Evolutionary conservation across 2,797 vertebrate species (phyloP).

Genomic region (Danio aesculapii): DNA sequence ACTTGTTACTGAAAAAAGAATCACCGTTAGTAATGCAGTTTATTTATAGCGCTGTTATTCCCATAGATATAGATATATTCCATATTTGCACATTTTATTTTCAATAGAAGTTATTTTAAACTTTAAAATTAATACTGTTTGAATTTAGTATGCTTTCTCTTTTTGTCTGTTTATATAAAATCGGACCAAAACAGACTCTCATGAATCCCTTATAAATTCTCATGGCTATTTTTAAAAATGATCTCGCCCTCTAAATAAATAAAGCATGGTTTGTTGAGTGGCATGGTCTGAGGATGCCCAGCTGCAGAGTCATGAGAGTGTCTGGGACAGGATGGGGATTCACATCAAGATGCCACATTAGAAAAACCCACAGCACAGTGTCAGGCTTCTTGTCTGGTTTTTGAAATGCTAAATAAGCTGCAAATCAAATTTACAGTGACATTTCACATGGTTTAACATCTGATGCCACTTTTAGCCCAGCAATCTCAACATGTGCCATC

Average conservation of each 20-base stretch:
- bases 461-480: neutral
- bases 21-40: no score
- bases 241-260: neutral
- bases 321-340: conserved; percentile 12
- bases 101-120: no score
- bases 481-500: neutral
- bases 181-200: no score
- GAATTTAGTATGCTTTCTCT: no score
- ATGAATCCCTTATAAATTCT: neutral
- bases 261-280: conserved; percentile 4
- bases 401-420: neutral
- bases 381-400: conserved; percentile 11
- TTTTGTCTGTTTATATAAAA: no score
- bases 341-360: conserved; percentile 9
- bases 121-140: no score
- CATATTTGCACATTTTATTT: no score
- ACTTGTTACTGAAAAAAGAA: no score
- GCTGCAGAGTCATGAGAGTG: neutral
- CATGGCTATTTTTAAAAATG: neutral
- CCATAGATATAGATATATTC: no score
- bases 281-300: conserved; percentile 20
- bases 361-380: neutral
- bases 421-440: neutral
- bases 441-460: neutral
- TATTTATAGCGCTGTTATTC: no score